Conservation (phyloP, 2,888 invertebrate genomes). For the Cerceris ruficornis region DNA sequence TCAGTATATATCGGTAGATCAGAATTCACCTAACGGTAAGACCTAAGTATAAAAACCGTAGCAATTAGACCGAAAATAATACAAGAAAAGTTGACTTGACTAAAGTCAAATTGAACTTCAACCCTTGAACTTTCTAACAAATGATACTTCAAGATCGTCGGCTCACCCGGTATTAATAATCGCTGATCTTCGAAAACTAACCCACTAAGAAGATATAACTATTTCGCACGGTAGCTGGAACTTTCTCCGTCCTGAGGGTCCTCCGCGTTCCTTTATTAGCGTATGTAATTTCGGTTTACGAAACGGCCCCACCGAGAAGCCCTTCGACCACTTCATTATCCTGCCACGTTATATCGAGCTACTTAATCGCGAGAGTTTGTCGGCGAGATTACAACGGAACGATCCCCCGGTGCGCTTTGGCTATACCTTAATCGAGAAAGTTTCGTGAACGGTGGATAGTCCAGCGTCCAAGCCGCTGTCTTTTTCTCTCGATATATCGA, state of each 20-base stretch:
- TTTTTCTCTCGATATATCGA: constrained; percentile 43
- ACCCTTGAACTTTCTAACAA: no score
- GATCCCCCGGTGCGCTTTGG: constrained; percentile 33
- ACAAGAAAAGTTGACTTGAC: no score
- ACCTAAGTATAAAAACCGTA: no score
- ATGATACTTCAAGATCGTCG: no score
- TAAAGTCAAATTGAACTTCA: no score
- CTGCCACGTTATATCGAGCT: constrained; percentile 49
- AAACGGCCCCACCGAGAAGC: constrained; percentile 39
- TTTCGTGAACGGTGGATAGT: constrained; percentile 39
- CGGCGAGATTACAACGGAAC: constrained; percentile 61
- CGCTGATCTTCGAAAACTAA: no score
- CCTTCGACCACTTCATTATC: constrained; percentile 65
- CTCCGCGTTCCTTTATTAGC: constrained; percentile 38
- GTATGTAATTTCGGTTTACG: constrained; percentile 51
- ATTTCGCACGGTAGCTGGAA: background rate
- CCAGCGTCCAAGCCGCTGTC: constrained; percentile 4
- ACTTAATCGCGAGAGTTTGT: constrained; percentile 65
- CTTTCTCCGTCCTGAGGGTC: background rate
- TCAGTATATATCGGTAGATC: no score
- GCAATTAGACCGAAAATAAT: no score
- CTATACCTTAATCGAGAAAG: constrained; percentile 54
- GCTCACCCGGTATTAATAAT: no score
- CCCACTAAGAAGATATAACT: no score
- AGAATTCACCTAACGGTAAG: no score